phyloP scores from a whole-genome alignment of 2,797 vertebrate species.

The Neopelma chrysocephalum region DNA sequence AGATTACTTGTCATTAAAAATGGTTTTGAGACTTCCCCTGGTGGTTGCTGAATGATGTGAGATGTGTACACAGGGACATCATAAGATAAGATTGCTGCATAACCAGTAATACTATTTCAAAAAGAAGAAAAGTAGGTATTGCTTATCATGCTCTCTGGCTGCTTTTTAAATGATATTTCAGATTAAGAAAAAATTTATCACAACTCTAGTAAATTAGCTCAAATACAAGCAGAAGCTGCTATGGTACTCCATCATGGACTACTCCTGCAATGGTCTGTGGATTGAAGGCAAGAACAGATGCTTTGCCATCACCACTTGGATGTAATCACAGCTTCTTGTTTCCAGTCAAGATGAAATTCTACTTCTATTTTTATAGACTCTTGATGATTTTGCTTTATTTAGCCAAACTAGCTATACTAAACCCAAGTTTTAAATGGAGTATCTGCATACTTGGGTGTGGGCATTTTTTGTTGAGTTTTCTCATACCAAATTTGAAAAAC shows the following conservation, averaged over 20 bases:
- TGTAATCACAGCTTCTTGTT: not conserved
- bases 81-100: not conserved
- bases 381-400: not conserved
- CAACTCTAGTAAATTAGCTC: not conserved
- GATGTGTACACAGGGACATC: not conserved
- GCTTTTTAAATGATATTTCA: not conserved
- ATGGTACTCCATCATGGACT: not conserved
- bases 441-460: not conserved
- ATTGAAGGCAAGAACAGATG: not conserved
- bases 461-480: not conserved
- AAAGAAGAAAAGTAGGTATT: not conserved
- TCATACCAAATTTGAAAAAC: not conserved
- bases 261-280: not conserved
- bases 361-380: not conserved
- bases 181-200: not conserved
- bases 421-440: not conserved
- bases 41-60: not conserved
- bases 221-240: not conserved
- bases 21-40: not conserved
- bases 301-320: not conserved
- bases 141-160: not conserved
- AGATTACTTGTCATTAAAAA: not conserved
- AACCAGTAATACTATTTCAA: not conserved
- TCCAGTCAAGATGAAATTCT: not conserved
- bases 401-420: not conserved